These are phyloP conservation scores for Myiopsitta monachus DNA, from an alignment of 2,113 vertebrate species.

Conservation along the genomic window DNA sequence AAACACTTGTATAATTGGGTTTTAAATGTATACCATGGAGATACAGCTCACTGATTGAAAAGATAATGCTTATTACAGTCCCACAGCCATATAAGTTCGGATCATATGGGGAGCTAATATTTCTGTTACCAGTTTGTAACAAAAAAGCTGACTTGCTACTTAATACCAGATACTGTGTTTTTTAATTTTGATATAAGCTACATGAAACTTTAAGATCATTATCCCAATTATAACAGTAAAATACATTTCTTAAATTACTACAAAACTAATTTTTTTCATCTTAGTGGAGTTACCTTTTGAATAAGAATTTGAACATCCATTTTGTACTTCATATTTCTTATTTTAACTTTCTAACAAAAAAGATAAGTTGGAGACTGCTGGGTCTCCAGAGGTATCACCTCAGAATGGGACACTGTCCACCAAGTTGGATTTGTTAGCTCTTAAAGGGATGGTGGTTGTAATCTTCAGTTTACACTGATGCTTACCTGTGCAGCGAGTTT, in stretches of 20 bases:
- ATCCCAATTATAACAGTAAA: not conserved
- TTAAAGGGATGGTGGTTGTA: not conserved
- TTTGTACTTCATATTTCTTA: not conserved
- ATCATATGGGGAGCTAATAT: not conserved
- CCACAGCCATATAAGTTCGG: not conserved
- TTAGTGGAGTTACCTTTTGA: not conserved
- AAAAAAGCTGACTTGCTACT: not conserved
- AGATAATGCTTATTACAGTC: not conserved
- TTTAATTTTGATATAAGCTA: not conserved
- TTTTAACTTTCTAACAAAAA: not conserved
- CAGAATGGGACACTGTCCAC: too few relatives aligned
- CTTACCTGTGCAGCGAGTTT: accelerated
- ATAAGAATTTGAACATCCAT: not conserved
- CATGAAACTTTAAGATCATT: not conserved
- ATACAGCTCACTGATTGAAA: not conserved
- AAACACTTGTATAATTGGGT: not conserved
- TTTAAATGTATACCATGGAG: not conserved
- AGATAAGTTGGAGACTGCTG: not conserved
- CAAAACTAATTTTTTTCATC: not conserved
- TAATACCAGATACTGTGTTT: not conserved
- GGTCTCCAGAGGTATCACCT: not conserved
- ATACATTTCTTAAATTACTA: not conserved
- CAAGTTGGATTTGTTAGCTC: not conserved
- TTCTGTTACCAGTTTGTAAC: not conserved
- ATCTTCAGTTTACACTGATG: not conserved